Base-by-base conservation (phyloP, 2,888 invertebrate species). In the Pseudeuparius sepicola region DNA sequence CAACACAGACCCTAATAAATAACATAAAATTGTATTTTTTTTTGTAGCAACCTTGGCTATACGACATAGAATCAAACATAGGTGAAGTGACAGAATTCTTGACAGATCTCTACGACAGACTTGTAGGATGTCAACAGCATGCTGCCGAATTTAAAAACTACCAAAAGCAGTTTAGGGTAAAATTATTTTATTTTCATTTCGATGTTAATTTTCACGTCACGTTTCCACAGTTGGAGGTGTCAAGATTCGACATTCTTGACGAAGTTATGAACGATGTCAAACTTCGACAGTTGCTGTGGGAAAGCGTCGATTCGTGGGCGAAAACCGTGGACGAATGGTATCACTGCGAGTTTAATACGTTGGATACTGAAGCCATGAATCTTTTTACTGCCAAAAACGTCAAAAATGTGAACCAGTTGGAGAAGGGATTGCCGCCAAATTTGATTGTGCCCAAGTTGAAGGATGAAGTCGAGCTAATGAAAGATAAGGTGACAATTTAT, bases 91-190 rank as follows among this genome's bases (percentile, higher is more conserved):
- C 72, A 40, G 67, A 68, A 15, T 68, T 73, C 5, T 64, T 92
- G 4, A 70, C 71, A 4, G 71, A 71, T 2, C 63, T 89, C 0
- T 63, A 71, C 38, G 70, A 71, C 2, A 72, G 73, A 41, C 65
- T 92, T 13, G 60, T 63, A 9, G 70, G 62, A 0, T 79, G 81
- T 41, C 71, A 77, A 32, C 67, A 70, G n/a, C 66, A 69, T 37
- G 84, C 87, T 1, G 75, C 72, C 34, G 78, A 83, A 51, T 87
- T 78, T 54, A 75, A 82, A 43, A 71, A 73, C 1, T 82, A 85
- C 65, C 90, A 92, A 59, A 87, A 83, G 56, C 75, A 81, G 53
- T 88, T 90, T 52, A 80, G 82, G 67, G 85, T 84, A 59, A 46
- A 31, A 23, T 31, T 31, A 9, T 24, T n/a, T 12, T 17, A 28